Base-by-base conservation (phyloP, 1,140 invertebrate species). In the Papilio aristodemus region DNA sequence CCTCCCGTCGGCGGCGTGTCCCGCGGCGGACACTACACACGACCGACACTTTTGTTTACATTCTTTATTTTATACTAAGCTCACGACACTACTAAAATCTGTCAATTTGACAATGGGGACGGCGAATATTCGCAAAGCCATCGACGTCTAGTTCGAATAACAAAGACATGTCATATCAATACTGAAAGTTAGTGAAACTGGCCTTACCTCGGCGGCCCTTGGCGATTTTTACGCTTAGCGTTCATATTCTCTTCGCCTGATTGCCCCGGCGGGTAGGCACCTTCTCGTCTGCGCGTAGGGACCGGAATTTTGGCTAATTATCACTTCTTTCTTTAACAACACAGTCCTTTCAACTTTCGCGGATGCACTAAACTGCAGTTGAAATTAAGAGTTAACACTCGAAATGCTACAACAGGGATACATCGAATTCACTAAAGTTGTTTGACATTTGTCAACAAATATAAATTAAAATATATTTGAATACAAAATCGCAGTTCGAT, bases 291-390 rank as follows among this genome's bases (percentile, higher is more conserved):
- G 86, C 92, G 92, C 92, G 93, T 93, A 84, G 93, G 93, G 92
- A 93, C 93, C 92, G 92, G 93, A 93, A 93, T 93, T 93, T 93
- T 93, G 93, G 93, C 89, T 82, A 89, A 89, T 92, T 92, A 85
- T 86, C 83, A 89, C 86, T 90, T 91, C 87, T 88, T 89, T 89
- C 87, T 89, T 90, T 89, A 88, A 89, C 89, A 92, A 92, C 87
- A 92, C 88, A 91, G 89, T 92, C 89, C 89, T 91, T 89, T 91
- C 89, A 91, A 92, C 90, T 92, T 91, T 91, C 89, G 88, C 89
- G 88, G 87, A 92, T 92, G 90, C 90, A 92, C 90, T 84, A 87
- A 92, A 91, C 85, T 92, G 89, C 89, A 92, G 85, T 91, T 87
- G 83, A 87, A 90, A 87, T 89, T 91, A 89, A 73, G 82, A 89